A percentile compares a stretch with the other conserved stretches of the same genome.
Conservation (phyloP, 1,140 invertebrate species). For the Dufourea novaeangliae region DNA sequence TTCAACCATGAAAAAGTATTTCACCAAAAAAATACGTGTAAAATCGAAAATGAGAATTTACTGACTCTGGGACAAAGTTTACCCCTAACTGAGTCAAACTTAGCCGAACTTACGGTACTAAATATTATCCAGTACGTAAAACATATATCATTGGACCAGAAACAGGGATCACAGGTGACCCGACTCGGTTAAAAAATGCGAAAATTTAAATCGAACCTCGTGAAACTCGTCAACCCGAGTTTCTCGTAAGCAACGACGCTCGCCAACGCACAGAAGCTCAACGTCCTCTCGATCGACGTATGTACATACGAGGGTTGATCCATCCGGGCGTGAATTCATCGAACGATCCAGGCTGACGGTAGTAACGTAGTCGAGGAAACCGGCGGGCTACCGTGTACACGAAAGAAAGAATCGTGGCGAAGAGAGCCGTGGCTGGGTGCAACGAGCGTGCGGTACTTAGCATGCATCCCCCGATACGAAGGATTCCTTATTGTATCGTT, state of each 20-base stretch:
- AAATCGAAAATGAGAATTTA: too few relatives aligned
- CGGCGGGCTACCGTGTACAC: constrained; percentile 7
- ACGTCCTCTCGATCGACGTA: neutral
- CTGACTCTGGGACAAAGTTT: too few relatives aligned
- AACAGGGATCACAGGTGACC: too few relatives aligned
- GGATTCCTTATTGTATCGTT: constrained; percentile 82
- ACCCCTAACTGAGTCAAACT: too few relatives aligned
- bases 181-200: too few relatives aligned
- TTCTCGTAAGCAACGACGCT: neutral
- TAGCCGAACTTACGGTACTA: too few relatives aligned
- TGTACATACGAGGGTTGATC: constrained; percentile 9
- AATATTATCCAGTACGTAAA: too few relatives aligned
- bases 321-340: constrained; percentile 45
- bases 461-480: constrained; percentile 81
- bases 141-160: too few relatives aligned
- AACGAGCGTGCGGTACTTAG: constrained; percentile 72
- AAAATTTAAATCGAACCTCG: too few relatives aligned
- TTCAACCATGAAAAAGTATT: too few relatives aligned
- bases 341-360: constrained; percentile 31
- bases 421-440: constrained; percentile 52
- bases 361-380: constrained; percentile 12
- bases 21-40: too few relatives aligned
- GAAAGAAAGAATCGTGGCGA: constrained; percentile 49
- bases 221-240: too few relatives aligned
- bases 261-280: neutral